phyloP scores from a whole-genome alignment of 2,113 vertebrate genomes.

The Saimiri boliviensis region DNA sequence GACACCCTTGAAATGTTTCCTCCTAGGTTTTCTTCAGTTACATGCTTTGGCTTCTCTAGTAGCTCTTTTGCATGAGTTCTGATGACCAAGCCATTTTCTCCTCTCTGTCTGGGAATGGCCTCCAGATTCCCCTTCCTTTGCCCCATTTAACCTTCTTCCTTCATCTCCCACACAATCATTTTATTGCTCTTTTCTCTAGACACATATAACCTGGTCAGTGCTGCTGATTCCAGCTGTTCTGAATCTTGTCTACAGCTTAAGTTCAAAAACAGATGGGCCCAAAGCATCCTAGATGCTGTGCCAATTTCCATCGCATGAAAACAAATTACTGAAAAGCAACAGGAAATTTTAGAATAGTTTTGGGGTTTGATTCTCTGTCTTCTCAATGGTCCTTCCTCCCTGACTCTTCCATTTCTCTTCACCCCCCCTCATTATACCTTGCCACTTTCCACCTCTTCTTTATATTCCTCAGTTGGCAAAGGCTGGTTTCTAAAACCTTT shows the following conservation, averaged over 20 bases:
- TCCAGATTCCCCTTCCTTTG: neutral
- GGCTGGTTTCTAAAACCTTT: neutral
- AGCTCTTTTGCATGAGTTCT: neutral
- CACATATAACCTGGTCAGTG: conserved; percentile 26
- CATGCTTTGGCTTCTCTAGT: neutral
- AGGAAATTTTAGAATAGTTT: conserved; percentile 53
- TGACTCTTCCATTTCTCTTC: neutral
- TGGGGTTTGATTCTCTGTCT: conserved; percentile 14
- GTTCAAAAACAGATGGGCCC: conserved; percentile 63
- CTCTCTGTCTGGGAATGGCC: neutral
- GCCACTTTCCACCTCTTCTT: neutral
- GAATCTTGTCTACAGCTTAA: conserved; percentile 59
- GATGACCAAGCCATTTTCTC: neutral
- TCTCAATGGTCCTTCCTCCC: neutral
- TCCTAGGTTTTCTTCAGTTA: neutral
- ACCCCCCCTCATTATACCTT: neutral
- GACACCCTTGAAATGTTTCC: neutral
- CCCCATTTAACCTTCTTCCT: conserved; percentile 9
- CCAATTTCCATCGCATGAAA: conserved; percentile 60
- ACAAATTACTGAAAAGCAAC: conserved; percentile 72
- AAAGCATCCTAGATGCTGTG: conserved; percentile 20
- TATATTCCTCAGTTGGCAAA: neutral
- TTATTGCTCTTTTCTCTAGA: conserved; percentile 44
- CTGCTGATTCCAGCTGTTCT: conserved; percentile 66
- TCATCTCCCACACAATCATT: conserved; percentile 33